Evolutionary conservation across 1,140 invertebrate species (phyloP), one percentile per base, ranked within the genome.

Genomic region (Lordiphosa stackelbergi): DNA sequence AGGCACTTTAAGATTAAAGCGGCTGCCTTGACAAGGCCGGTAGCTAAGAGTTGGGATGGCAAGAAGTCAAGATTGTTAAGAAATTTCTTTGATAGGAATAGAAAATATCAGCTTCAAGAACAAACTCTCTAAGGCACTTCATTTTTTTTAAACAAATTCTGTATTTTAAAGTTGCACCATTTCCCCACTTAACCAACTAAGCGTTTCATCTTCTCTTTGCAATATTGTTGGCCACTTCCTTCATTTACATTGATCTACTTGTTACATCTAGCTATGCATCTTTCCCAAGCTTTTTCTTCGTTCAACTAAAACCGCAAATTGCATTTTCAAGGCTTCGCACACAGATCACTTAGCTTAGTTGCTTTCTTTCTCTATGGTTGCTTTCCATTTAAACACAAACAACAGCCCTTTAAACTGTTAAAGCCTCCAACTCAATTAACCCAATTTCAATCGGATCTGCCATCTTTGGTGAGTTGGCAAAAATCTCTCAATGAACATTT

Each of bases 381-480:
- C 36, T 55, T 28, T 37, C 49, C 46, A 56, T 16, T 65, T 65
- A 73, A 70, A 42, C 60, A 57, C 36, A 41, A 54, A 51, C n/a
- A 54, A 51, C n/a, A 47, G 34, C 42, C 43, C 42, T 51, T 16
- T 57, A 53, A 54, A 53, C 46, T 12, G 57, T 57, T 73, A 61
- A 40, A 57, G 58, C 36, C 31, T 53, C 63, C 42, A 66, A 45
- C 34, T 48, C 73, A 79, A 78, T 78, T 81, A 81, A 81, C 75
- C 70, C 66, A 79, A 79, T 78, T 73, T 61, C 31, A 58, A 70
- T 66, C 66, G 70, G 47, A 68, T 68, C 38, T 68, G 63, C 64
- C 58, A 46, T 46, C 11, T 46, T 34, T 46, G 24, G 19, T 64
- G 60, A 64, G 45, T 66, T 63, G 61, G 64, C 72, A 66, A 73